phyloP scores from a whole-genome alignment of 2,888 invertebrate genomes.

The Tortrix viridana region DNA sequence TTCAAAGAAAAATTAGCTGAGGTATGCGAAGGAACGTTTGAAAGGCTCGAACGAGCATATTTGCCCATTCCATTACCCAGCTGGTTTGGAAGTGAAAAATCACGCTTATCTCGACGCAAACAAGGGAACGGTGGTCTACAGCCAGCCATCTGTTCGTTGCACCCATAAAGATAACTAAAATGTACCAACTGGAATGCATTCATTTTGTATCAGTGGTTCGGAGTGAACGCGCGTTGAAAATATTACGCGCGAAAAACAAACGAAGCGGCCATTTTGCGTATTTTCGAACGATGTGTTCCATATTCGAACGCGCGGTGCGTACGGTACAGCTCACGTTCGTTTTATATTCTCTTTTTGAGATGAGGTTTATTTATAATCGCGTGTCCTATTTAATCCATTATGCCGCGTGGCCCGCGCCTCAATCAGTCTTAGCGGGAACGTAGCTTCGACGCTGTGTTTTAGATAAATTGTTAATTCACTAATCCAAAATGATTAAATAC shows the following conservation, averaged over 20 bases:
- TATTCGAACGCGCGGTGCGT: constrained; percentile 81
- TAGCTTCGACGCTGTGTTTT: constrained; percentile 76
- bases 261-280: constrained; percentile 76
- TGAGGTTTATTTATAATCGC: constrained; percentile 83
- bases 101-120: constrained; percentile 79
- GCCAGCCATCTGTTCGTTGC: constrained; percentile 82
- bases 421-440: constrained; percentile 77
- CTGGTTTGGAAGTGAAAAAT: constrained; percentile 81
- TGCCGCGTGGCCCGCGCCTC: constrained; percentile 69
- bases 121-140: constrained; percentile 74
- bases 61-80: constrained; percentile 75
- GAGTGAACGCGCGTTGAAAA: constrained; percentile 62
- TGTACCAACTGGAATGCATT: constrained; percentile 73
- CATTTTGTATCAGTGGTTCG: constrained; percentile 74
- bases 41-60: constrained; percentile 69
- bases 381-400: constrained; percentile 84
- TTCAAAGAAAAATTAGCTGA: constrained; percentile 71
- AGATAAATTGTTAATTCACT: constrained; percentile 45
- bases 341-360: constrained; percentile 78
- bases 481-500: constrained; percentile 57
- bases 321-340: constrained; percentile 64
- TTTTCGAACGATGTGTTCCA: constrained; percentile 80
- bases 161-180: constrained; percentile 82
- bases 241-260: constrained; percentile 75
- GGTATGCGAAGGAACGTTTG: constrained; percentile 64